phyloP scores from a whole-genome alignment of 1,140 invertebrate species.

The Hycleus cichorii region DNA sequence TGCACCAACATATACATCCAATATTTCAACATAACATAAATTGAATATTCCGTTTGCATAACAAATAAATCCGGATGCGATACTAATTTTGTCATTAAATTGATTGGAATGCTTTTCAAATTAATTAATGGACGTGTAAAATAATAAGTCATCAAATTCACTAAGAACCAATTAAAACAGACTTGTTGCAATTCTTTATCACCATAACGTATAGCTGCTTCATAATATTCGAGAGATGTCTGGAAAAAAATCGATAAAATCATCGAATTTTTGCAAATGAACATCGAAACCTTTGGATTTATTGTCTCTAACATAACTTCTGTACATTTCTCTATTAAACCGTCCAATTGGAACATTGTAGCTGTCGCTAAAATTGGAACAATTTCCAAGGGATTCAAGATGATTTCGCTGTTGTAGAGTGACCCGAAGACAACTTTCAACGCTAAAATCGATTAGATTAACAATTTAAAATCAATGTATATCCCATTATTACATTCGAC shows the following conservation, averaged over 20 bases:
- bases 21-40: constrained; percentile 64
- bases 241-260: constrained; percentile 38
- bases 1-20: constrained; percentile 55
- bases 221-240: constrained; percentile 63
- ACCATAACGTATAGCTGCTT: constrained; percentile 61
- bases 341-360: constrained; percentile 70
- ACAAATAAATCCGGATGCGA: constrained; percentile 61
- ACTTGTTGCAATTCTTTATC: constrained; percentile 53
- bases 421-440: constrained; percentile 68
- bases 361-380: constrained; percentile 67
- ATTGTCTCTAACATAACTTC: constrained; percentile 72
- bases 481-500: constrained; percentile 49
- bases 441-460: constrained; percentile 39
- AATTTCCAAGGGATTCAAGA: constrained; percentile 61
- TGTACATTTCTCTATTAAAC: constrained; percentile 64
- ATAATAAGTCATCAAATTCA: constrained; percentile 59
- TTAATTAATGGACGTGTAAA: constrained; percentile 46
- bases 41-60: constrained; percentile 74
- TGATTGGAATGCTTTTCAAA: constrained; percentile 39
- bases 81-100: constrained; percentile 61
- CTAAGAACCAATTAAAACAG: constrained; percentile 61
- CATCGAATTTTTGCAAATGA: not conserved
- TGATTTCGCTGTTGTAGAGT: constrained; percentile 71
- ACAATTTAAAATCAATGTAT: not conserved
- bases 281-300: constrained; percentile 47